phyloP scores from a whole-genome alignment of 2,113 vertebrate species.

The Stegastes partitus region DNA sequence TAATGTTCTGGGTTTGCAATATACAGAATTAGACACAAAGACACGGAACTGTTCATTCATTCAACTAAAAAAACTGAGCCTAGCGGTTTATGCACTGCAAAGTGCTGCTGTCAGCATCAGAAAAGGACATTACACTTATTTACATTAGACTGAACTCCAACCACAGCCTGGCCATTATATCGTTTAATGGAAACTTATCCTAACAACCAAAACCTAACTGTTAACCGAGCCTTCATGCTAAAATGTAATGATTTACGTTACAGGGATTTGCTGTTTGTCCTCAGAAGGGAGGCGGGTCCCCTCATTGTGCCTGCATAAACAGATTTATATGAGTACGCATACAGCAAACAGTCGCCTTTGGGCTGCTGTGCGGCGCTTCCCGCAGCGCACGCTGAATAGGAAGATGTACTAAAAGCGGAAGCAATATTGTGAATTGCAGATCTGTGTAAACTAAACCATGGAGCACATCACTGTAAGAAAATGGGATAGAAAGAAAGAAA shows the following conservation, averaged over 20 bases:
- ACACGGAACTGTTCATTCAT: no score
- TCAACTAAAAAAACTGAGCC: no score
- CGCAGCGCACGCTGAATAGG: conserved; percentile 21
- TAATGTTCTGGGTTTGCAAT: no score
- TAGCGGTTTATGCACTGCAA: no score
- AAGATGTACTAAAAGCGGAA: conserved; percentile 31
- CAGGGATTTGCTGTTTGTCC: background rate
- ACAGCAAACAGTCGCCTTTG: conserved; percentile 9
- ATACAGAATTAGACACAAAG: no score
- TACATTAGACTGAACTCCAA: no score
- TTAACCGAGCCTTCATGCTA: background rate
- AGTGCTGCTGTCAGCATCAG: no score
- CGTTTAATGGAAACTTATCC: no score
- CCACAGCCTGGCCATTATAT: no score
- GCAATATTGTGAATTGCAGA: background rate
- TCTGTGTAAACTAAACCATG: conserved; percentile 21
- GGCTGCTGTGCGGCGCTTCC: conserved; percentile 21
- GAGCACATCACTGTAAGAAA: background rate
- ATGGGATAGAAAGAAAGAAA: conserved; percentile 1
- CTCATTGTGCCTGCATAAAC: background rate
- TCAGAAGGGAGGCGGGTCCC: background rate
- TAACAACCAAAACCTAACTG: no score
- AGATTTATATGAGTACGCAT: background rate
- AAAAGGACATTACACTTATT: no score
- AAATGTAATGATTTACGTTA: background rate